A percentile compares a stretch with the other conserved stretches of the same genome.
Conservation (phyloP, 2,888 invertebrate species). For the Cephonodes hylas region DNA sequence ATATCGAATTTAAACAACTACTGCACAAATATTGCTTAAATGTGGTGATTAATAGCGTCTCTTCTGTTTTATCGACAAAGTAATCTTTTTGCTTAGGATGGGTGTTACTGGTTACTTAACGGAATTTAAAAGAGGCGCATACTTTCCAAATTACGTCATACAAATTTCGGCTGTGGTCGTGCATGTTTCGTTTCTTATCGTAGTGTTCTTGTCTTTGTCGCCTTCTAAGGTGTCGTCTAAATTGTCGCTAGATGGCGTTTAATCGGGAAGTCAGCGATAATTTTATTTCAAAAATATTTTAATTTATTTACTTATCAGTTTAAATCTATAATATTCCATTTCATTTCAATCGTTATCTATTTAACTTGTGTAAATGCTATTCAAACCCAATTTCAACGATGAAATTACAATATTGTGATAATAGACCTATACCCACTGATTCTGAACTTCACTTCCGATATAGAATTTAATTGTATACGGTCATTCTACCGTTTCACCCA, state of each 20-base stretch:
- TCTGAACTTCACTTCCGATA: slow-evolving; percentile 57
- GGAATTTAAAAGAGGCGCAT: slow-evolving; percentile 66
- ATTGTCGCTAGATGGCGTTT: slow-evolving; percentile 5
- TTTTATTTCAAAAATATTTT: too few relatives aligned
- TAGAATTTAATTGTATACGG: slow-evolving; percentile 52
- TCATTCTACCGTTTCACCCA: slow-evolving; percentile 70
- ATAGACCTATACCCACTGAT: slow-evolving; percentile 48
- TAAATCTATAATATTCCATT: too few relatives aligned
- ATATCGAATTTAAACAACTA: background rate
- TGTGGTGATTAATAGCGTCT: background rate
- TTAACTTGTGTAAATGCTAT: background rate
- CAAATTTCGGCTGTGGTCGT: slow-evolving; percentile 56
- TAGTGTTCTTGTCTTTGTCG: slow-evolving; percentile 29
- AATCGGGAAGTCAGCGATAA: too few relatives aligned
- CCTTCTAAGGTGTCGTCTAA: background rate
- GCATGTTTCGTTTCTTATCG: slow-evolving; percentile 33
- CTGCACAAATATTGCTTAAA: background rate
- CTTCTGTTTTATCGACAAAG: slow-evolving; percentile 28
- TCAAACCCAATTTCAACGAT: slow-evolving; percentile 27
- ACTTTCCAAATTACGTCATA: slow-evolving; percentile 74
- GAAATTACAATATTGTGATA: slow-evolving; percentile 37
- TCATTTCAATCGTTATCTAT: background rate
- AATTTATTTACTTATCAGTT: too few relatives aligned
- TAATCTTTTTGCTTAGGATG: slow-evolving; percentile 26
- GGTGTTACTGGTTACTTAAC: slow-evolving; percentile 48